Evolutionary conservation across 2,797 vertebrate genomes (phyloP).

Genomic region (Coendou prehensilis): DNA sequence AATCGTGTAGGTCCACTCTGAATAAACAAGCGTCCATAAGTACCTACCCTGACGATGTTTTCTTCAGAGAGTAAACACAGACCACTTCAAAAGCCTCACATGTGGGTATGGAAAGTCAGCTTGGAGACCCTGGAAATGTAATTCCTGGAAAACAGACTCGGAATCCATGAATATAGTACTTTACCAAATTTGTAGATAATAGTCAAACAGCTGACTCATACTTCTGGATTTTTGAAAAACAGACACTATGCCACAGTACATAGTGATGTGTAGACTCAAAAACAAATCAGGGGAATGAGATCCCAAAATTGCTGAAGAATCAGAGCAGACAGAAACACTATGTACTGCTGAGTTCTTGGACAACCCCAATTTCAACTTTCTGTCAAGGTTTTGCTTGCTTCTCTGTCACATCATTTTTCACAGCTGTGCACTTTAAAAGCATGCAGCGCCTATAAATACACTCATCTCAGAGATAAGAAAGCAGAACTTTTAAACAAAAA

Average conservation of each 20-base stretch:
- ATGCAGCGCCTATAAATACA: constrained; percentile 29
- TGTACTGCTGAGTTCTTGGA: constrained; percentile 70
- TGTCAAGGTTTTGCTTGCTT: constrained; percentile 57
- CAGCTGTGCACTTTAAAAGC: constrained; percentile 22
- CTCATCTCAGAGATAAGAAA: constrained; percentile 46
- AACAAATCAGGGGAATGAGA: constrained; percentile 23
- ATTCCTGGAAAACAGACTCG: constrained; percentile 69
- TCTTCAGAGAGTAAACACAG: not conserved
- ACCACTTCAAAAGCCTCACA: not conserved
- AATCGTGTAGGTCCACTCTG: not conserved
- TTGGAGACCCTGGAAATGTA: not conserved
- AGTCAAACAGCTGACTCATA: constrained; percentile 79
- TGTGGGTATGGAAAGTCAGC: not conserved
- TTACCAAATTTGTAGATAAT: constrained; percentile 83
- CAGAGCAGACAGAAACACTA: constrained; percentile 62
- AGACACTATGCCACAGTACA: constrained; percentile 52
- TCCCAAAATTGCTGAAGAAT: constrained; percentile 46
- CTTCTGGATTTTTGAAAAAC: constrained; percentile 75
- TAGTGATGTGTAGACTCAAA: constrained; percentile 63
- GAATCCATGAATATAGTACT: constrained; percentile 64
- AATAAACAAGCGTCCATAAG: not conserved
- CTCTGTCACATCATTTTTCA: constrained; percentile 57
- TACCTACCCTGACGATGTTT: not conserved
- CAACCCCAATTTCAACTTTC: constrained; percentile 58
- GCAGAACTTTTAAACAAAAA: constrained; percentile 61